Percentiles rank a stretch among this genome's conserved stretches.
These are phyloP conservation scores for Acrobasis consociella DNA, from an alignment of 2,888 invertebrate genomes.

Conservation along the genomic window DNA sequence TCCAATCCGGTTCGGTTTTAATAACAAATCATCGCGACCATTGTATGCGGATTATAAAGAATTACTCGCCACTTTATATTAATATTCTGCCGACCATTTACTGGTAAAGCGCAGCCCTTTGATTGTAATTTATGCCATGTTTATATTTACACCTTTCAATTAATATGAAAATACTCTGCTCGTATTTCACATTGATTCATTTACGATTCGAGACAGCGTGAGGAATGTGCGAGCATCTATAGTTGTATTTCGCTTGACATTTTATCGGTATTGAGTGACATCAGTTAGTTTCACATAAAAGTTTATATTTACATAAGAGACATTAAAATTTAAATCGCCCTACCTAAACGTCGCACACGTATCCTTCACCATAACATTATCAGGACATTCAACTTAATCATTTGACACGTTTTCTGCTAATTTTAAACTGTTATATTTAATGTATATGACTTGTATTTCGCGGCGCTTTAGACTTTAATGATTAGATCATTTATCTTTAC, in stretches of 20 bases:
- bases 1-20: slow-evolving; percentile 52
- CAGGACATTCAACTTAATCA: slow-evolving; percentile 52
- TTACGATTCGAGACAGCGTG: slow-evolving; percentile 21
- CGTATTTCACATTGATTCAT: slow-evolving; percentile 37
- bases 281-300: slow-evolving; percentile 28
- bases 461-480: slow-evolving; percentile 2
- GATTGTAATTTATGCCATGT: slow-evolving; percentile 52
- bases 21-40: slow-evolving; percentile 59
- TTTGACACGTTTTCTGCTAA: slow-evolving; percentile 31
- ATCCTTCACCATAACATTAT: slow-evolving; percentile 51
- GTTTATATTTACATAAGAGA: slow-evolving; percentile 25
- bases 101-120: slow-evolving; percentile 38
- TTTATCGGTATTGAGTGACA: slow-evolving; percentile 27
- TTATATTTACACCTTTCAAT: slow-evolving; percentile 30
- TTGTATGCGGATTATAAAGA: slow-evolving; percentile 58
- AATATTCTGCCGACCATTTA: slow-evolving; percentile 49
- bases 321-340: slow-evolving; percentile 41
- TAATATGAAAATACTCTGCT: slow-evolving; percentile 30
- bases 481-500: slow-evolving; percentile 15
- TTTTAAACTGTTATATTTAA: slow-evolving; percentile 18
- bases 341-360: slow-evolving; percentile 41
- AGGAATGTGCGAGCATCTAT: slow-evolving; percentile 13
- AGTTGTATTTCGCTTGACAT: slow-evolving; percentile 21
- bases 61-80: slow-evolving; percentile 55
- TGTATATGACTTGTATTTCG: slow-evolving; percentile 10